phyloP scores from a whole-genome alignment of 2,888 invertebrate genomes.

The Lagria hirta region DNA sequence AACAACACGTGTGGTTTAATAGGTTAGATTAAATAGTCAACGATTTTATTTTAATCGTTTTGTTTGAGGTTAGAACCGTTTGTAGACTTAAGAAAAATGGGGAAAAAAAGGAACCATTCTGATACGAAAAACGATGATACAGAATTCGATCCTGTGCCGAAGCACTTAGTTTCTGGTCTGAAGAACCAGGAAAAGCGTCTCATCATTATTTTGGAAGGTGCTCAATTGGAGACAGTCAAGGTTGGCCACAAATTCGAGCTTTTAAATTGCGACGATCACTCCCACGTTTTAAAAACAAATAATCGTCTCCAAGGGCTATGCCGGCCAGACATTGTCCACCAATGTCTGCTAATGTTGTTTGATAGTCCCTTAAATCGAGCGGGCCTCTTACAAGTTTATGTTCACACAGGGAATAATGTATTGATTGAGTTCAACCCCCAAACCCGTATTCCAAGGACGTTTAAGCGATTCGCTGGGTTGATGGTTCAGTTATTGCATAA shows the following conservation, averaged over 20 bases:
- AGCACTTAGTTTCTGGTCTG: constrained; percentile 73
- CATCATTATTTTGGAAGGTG: constrained; percentile 89
- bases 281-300: constrained; percentile 78
- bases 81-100: no score
- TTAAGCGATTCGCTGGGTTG: constrained; percentile 93
- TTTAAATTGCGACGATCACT: constrained; percentile 93
- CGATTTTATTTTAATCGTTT: constrained; percentile 1
- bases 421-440: constrained; percentile 96
- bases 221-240: constrained; percentile 95
- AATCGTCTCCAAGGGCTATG: constrained; percentile 85
- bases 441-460: constrained; percentile 94
- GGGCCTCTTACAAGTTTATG: constrained; percentile 92
- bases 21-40: no score
- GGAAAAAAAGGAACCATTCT: constrained; percentile 59
- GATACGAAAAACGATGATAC: constrained; percentile 63
- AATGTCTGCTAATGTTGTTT: constrained; percentile 95
- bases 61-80: no score
- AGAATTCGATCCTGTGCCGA: constrained; percentile 77
- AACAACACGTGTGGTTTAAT: no score
- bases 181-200: constrained; percentile 86
- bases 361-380: constrained; percentile 97
- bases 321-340: constrained; percentile 96
- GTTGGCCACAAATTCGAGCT: constrained; percentile 86
- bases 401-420: constrained; percentile 89
- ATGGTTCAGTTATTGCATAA: constrained; percentile 98